These are phyloP conservation scores for Notarius quadriscutis DNA, from an alignment of 2,113 vertebrate species.

Conservation along the genomic window DNA sequence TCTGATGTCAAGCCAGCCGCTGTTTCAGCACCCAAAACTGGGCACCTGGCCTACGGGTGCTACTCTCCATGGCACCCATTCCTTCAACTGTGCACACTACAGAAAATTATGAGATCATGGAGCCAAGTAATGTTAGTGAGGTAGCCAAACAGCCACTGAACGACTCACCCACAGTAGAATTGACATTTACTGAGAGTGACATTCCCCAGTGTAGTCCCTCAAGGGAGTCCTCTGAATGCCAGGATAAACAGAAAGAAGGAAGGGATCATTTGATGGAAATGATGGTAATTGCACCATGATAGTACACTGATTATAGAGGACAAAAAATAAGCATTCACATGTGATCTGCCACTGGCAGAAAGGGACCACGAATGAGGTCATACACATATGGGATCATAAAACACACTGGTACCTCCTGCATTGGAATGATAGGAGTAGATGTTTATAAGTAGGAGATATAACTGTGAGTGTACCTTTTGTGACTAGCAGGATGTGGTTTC, in stretches of 20 bases:
- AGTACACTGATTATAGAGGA: conserved; percentile 56
- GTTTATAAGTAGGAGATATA: background rate
- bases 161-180: conserved; percentile 39
- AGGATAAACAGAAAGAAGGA: conserved; percentile 50
- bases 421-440: background rate
- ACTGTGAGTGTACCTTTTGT: background rate
- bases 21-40: conserved; percentile 6
- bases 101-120: conserved; percentile 57
- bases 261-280: conserved; percentile 57
- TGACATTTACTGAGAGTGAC: conserved; percentile 52
- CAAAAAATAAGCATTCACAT: conserved; percentile 37
- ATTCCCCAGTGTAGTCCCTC: conserved; percentile 49
- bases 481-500: background rate
- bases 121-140: conserved; percentile 14
- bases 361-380: conserved; percentile 33
- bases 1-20: conserved; percentile 27
- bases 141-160: conserved; percentile 28
- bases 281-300: conserved; percentile 51
- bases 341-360: conserved; percentile 7
- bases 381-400: conserved; percentile 26
- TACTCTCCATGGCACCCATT: conserved; percentile 8
- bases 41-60: conserved; percentile 29
- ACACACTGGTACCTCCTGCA: background rate
- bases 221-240: conserved; percentile 56
- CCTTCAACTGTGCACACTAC: conserved; percentile 1